Percentiles rank a stretch among this genome's conserved stretches.
Evolutionary conservation across 2,888 invertebrate species (phyloP).

Genomic region (Limnephilus lunatus): DNA sequence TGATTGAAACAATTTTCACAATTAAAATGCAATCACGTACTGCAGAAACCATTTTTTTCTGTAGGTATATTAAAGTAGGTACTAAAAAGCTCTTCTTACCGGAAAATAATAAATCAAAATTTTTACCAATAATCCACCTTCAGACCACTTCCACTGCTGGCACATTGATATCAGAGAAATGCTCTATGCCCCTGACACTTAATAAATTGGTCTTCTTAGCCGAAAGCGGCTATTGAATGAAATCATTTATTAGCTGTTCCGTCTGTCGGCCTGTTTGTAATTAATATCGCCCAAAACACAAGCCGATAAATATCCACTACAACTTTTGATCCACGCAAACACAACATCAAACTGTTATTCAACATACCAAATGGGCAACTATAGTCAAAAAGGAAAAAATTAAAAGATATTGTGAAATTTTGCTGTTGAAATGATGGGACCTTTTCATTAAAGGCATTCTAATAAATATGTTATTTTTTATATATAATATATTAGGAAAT

Average conservation of each 20-base stretch:
- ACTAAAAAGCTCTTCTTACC: too few relatives aligned
- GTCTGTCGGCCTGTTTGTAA: conserved; percentile 49
- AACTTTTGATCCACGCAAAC: conserved; percentile 32
- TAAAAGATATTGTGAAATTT: background rate
- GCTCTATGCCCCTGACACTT: conserved; percentile 60
- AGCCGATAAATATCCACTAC: conserved; percentile 25
- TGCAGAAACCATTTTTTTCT: too few relatives aligned
- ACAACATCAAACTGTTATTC: conserved; percentile 19
- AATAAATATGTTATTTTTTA: background rate
- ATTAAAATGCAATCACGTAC: too few relatives aligned
- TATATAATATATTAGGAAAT: too few relatives aligned
- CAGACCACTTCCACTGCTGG: background rate
- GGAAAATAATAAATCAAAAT: too few relatives aligned
- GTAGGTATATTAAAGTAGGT: too few relatives aligned
- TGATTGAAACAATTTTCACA: too few relatives aligned
- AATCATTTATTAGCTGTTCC: conserved; percentile 64
- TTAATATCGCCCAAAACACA: conserved; percentile 41
- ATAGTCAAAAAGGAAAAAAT: background rate
- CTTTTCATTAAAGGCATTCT: background rate
- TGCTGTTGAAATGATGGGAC: background rate
- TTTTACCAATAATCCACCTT: background rate
- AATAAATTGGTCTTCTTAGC: conserved; percentile 64
- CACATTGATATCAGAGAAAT: conserved; percentile 12
- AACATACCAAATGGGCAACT: background rate
- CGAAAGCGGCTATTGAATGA: conserved; percentile 65